phyloP scores from a whole-genome alignment of 2,797 vertebrate genomes.

The Oreortyx pictus region DNA sequence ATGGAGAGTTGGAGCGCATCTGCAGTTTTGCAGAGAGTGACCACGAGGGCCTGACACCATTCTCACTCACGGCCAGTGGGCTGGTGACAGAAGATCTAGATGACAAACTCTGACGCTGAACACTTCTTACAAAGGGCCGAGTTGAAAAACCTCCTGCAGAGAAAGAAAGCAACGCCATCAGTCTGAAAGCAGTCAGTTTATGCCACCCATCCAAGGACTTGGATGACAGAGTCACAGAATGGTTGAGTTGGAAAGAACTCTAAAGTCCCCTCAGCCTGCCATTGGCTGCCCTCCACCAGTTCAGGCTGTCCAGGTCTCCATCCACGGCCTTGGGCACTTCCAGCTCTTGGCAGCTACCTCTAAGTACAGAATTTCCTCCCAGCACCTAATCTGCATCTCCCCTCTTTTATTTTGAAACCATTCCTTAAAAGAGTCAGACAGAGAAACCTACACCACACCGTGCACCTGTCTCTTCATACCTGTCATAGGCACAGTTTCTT shows the following conservation, averaged over 20 bases:
- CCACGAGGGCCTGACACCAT: conserved; percentile 91
- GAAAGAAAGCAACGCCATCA: neutral
- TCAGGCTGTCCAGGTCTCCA: too few relatives aligned
- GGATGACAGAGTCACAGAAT: neutral
- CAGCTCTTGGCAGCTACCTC: too few relatives aligned
- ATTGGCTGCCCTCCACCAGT: too few relatives aligned
- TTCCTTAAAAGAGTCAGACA: neutral
- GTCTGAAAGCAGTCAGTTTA: accelerated
- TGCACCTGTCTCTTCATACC: accelerated
- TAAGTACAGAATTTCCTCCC: too few relatives aligned
- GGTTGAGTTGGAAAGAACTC: neutral
- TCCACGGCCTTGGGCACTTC: too few relatives aligned
- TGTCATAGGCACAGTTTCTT: neutral
- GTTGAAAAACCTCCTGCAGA: conserved; percentile 94
- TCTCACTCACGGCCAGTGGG: conserved; percentile 91
- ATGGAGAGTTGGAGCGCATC: conserved; percentile 92
- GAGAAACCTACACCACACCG: neutral
- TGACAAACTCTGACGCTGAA: conserved; percentile 94
- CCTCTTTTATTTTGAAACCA: too few relatives aligned
- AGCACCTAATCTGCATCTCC: too few relatives aligned
- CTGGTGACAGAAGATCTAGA: conserved; percentile 95
- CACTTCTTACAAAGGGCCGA: conserved; percentile 95
- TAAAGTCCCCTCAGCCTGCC: neutral
- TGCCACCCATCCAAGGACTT: neutral
- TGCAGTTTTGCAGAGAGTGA: conserved; percentile 94